Evolutionary conservation across 2,888 invertebrate species (phyloP), one percentile per base, ranked within the genome.

Genomic region (Andrena praecox): DNA sequence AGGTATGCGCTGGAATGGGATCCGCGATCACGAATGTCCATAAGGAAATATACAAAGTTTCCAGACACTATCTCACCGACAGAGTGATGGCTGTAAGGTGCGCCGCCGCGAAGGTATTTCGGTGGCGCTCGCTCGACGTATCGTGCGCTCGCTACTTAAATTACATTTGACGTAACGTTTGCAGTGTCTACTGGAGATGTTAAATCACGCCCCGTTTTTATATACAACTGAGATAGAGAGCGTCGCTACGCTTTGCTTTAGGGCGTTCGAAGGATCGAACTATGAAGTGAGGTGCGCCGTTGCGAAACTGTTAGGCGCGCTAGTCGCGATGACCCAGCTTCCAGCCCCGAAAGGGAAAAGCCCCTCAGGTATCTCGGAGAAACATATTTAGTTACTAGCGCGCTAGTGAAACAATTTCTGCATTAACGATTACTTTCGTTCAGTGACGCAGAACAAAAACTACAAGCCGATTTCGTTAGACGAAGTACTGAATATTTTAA

Each of bases 1-100:
- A 96, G 96, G 96, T 97, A 74, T 98, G 97, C 92, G 96, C 97
- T 76, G 99, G 99, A 31, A 98, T 99, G 97, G 99, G 99, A 66
- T 97, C 96, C 35, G 99, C 99, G 6, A 98, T 99, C 27, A 96
- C 96, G 89, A 96, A 97, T 95, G 95, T 97, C 90, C 96, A 97
- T 93, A 97, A 97, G 93, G 99, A 99, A 90, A 97, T 99, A 88
- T 98, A 98, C 90, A 98, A 98, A 93, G 98, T 98, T 10, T 97
- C 98, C 4, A 96, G 97, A 87, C 96, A 97, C 89, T 97, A 98
- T 85, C 95, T 99, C 82, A 97, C 98, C 24, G 99, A 99, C 94
- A 95, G 99, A 69, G 98, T 98, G 1, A 96, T 98, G 96, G 96
- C 97, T 24, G 99, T 99, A 27, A 96, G 99, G 66, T 98, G 98